Conservation (phyloP, 35 echinoderm and acorn worm genomes). For the Strongylocentrotus purpuratus region DNA sequence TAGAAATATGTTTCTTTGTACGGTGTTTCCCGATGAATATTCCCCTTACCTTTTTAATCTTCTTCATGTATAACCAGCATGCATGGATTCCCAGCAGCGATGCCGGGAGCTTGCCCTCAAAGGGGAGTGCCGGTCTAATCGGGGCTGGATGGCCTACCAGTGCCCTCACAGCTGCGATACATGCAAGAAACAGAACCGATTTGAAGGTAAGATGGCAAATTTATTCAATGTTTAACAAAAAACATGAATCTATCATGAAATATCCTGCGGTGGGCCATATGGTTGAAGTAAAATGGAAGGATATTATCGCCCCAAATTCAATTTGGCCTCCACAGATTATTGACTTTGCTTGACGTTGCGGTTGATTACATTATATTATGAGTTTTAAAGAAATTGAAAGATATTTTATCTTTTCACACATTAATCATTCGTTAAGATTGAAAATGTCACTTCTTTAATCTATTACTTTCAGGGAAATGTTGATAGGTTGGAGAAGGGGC, state of each 20-base stretch:
- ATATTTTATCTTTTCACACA: too few species aligned
- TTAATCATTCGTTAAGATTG: too few species aligned
- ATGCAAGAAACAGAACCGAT: neutral
- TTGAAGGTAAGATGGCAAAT: neutral
- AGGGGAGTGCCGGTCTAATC: constrained; percentile 23
- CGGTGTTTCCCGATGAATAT: too few species aligned
- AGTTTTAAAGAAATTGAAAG: too few species aligned
- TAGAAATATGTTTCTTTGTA: too few species aligned
- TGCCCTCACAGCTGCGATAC: constrained; percentile 18
- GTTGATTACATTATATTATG: neutral
- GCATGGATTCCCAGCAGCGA: constrained; percentile 22
- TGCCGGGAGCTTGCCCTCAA: neutral
- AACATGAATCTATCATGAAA: neutral
- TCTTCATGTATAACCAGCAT: neutral
- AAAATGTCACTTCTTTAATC: neutral
- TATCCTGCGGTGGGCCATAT: neutral
- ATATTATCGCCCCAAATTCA: neutral
- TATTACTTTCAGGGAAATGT: neutral
- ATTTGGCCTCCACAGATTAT: neutral
- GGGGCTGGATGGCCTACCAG: constrained; percentile 42
- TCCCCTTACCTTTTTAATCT: too few species aligned
- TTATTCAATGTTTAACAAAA: neutral
- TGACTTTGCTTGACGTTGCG: neutral
- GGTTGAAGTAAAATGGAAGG: neutral
- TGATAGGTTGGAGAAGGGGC: neutral